Percentiles rank a stretch among this genome's conserved stretches.
Evolutionary conservation across 2,113 vertebrate genomes (phyloP).

Genomic region (Rhinichthys klamathensis): DNA sequence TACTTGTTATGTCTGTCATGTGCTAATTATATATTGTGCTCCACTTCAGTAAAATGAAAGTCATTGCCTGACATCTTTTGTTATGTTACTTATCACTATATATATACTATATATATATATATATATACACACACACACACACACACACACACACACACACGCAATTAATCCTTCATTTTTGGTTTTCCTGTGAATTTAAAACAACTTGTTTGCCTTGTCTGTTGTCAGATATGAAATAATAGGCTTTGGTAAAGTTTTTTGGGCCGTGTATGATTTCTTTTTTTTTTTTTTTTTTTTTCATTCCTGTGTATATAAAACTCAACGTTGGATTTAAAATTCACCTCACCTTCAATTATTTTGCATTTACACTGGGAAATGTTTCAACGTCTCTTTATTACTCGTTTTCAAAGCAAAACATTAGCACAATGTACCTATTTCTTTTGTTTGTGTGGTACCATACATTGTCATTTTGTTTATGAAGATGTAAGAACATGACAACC

Average conservation of each 20-base stretch:
- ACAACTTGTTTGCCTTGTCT: not conserved
- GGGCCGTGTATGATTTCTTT: not conserved
- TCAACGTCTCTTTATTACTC: not conserved
- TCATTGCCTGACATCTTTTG: conserved; percentile 22
- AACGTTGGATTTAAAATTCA: not conserved
- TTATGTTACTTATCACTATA: not conserved
- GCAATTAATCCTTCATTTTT: not conserved
- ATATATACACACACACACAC: too few relatives aligned
- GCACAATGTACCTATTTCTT: not conserved
- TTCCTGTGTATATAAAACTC: not conserved
- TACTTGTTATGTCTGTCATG: conserved; percentile 60
- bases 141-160: too few relatives aligned
- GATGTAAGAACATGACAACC: too few relatives aligned
- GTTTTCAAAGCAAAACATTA: not conserved
- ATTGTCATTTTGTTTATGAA: not conserved
- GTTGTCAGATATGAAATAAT: not conserved
- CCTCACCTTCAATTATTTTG: not conserved
- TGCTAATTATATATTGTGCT: conserved; percentile 56
- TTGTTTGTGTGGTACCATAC: not conserved
- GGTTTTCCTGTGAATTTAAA: not conserved
- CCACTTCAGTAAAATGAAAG: conserved; percentile 26
- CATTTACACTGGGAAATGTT: not conserved
- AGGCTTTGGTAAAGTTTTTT: not conserved
- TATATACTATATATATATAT: too few relatives aligned
- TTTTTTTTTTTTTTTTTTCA: too few relatives aligned